phyloP scores from a whole-genome alignment of 2,888 invertebrate species.

The Parochlus steinenii region DNA sequence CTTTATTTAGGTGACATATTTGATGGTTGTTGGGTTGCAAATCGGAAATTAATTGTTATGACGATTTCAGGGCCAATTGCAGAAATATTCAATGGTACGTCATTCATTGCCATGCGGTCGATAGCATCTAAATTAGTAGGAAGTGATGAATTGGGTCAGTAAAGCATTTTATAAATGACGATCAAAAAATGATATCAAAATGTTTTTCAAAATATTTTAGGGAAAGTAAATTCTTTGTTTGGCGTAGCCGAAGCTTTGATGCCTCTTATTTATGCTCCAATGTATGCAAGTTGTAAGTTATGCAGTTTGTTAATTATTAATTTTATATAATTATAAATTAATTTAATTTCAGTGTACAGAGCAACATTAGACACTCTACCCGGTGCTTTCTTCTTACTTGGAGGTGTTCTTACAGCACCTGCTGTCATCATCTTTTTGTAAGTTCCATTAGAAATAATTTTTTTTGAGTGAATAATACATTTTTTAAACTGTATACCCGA shows the following conservation, averaged over 20 bases:
- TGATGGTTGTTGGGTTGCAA: no score
- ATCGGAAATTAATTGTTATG: no score
- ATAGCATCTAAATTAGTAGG: conserved; percentile 58
- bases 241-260: conserved; percentile 57
- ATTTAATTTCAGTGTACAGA: conserved; percentile 49
- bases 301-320: no score
- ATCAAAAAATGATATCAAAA: not conserved
- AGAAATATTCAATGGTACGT: conserved; percentile 57
- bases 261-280: conserved; percentile 54
- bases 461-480: conserved; percentile 14
- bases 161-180: conserved; percentile 8
- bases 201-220: conserved; percentile 27
- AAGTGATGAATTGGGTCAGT: conserved; percentile 51
- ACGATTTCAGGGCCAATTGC: conserved; percentile 48
- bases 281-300: conserved; percentile 57
- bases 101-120: conserved; percentile 60
- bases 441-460: conserved; percentile 17
- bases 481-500: no score
- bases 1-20: conserved; percentile 34
- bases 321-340: no score
- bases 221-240: conserved; percentile 55
- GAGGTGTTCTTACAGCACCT: conserved; percentile 47
- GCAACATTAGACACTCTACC: conserved; percentile 50
- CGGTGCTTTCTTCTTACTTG: conserved; percentile 52
- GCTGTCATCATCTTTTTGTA: conserved; percentile 51